Percentiles rank a stretch among this genome's conserved stretches.
These are phyloP conservation scores for Malacosoma neustria DNA, from an alignment of 2,888 invertebrate genomes.

Conservation along the genomic window DNA sequence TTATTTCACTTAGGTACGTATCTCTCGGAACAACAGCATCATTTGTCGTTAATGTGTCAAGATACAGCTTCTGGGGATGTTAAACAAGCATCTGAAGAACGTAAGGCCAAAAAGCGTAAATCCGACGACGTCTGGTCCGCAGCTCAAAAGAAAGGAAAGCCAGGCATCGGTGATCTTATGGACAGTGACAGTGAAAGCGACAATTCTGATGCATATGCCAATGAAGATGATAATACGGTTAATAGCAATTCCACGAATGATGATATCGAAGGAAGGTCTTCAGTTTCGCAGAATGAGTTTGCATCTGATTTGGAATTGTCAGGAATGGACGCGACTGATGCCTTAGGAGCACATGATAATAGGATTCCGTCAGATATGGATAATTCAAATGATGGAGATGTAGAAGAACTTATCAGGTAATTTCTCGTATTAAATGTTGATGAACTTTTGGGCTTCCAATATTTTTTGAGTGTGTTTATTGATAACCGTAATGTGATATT, in stretches of 20 bases:
- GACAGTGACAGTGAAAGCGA: constrained; percentile 77
- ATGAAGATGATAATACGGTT: constrained; percentile 62
- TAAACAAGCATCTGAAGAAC: constrained; percentile 48
- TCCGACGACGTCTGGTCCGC: constrained; percentile 76
- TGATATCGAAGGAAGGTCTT: constrained; percentile 53
- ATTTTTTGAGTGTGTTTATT: too few relatives aligned
- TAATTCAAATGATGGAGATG: constrained; percentile 75
- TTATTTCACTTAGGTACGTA: constrained; percentile 41
- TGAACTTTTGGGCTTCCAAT: too few relatives aligned
- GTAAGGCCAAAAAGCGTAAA: constrained; percentile 77
- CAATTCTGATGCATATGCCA: constrained; percentile 53
- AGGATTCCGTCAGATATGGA: constrained; percentile 74
- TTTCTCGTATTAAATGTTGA: too few relatives aligned
- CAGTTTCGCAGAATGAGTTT: constrained; percentile 72
- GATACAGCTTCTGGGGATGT: constrained; percentile 35
- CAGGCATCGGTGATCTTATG: constrained; percentile 72
- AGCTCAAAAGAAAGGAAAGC: constrained; percentile 76
- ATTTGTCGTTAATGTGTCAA: constrained; percentile 56
- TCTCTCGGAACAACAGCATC: constrained; percentile 64
- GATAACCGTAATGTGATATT: too few relatives aligned
- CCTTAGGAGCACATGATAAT: constrained; percentile 59
- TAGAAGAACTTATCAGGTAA: constrained; percentile 76
- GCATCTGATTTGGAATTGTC: constrained; percentile 78
- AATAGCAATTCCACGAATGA: constrained; percentile 64
- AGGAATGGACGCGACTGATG: constrained; percentile 76